These are phyloP conservation scores for Bubo bubo DNA, from an alignment of 2,113 vertebrate species.

Conservation along the genomic window DNA sequence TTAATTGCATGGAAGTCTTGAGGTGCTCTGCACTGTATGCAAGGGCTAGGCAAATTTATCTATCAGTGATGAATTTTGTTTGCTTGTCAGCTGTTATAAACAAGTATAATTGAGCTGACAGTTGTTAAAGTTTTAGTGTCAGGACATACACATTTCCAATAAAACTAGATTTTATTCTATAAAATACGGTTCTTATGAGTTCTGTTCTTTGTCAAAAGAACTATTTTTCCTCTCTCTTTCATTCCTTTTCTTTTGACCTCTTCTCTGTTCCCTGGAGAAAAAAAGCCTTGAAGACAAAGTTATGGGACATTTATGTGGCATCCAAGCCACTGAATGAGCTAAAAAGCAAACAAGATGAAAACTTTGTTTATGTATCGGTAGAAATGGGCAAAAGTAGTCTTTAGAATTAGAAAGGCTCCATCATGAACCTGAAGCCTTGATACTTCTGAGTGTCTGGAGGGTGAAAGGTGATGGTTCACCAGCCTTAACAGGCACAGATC, in stretches of 20 bases:
- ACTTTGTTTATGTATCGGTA: neutral
- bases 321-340: neutral
- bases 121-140: neutral
- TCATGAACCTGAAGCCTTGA: neutral
- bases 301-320: neutral
- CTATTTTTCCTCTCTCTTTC: neutral
- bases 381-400: neutral
- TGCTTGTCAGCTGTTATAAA: neutral
- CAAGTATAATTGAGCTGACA: neutral
- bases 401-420: neutral
- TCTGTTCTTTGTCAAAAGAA: neutral
- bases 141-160: neutral
- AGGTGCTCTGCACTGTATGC: neutral
- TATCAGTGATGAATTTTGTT: neutral
- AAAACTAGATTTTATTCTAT: neutral
- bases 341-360: neutral
- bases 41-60: neutral
- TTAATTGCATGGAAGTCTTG: neutral
- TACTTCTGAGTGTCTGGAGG: neutral
- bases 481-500: neutral
- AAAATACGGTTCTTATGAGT: neutral
- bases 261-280: neutral
- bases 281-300: neutral
- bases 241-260: slow-evolving; percentile 2
- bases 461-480: neutral